These are phyloP conservation scores for Dromius quadrimaculatus DNA, from an alignment of 2,888 invertebrate species.

Conservation along the genomic window DNA sequence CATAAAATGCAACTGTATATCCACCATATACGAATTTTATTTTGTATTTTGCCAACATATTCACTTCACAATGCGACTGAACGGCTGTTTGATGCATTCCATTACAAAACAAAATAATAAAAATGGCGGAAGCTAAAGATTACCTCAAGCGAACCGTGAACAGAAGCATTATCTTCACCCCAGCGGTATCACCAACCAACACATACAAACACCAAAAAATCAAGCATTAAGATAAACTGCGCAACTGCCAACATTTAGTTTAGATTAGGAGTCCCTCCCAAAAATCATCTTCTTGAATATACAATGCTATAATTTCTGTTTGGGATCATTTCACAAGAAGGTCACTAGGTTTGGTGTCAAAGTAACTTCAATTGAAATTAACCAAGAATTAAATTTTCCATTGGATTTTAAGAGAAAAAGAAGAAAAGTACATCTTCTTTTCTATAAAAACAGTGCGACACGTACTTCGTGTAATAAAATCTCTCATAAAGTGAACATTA, in stretches of 20 bases:
- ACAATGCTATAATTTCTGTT: not conserved
- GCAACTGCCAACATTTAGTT: not conserved
- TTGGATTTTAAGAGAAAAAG: conserved; percentile 54
- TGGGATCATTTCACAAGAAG: too few relatives aligned
- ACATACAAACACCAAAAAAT: conserved; percentile 43
- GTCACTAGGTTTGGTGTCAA: too few relatives aligned
- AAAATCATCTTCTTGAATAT: not conserved
- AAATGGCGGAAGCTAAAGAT: conserved; percentile 49
- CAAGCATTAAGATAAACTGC: conserved; percentile 29
- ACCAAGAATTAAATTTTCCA: conserved; percentile 56
- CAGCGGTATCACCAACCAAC: conserved; percentile 25
- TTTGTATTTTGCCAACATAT: conserved; percentile 25
- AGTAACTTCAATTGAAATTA: conserved; percentile 55
- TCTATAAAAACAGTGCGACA: conserved; percentile 54
- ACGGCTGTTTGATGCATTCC: conserved; percentile 38
- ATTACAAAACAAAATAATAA: conserved; percentile 46
- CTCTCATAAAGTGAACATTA: conserved; percentile 59
- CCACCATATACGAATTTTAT: conserved; percentile 22
- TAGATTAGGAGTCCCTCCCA: not conserved
- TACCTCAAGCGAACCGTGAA: conserved; percentile 52
- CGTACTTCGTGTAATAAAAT: conserved; percentile 58
- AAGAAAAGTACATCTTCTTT: conserved; percentile 45
- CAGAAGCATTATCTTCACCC: conserved; percentile 47
- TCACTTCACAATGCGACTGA: conserved; percentile 41
- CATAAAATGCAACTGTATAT: conserved; percentile 30